Base-by-base conservation (phyloP, 2,888 invertebrate species). In the Aspidapion aeneum region DNA sequence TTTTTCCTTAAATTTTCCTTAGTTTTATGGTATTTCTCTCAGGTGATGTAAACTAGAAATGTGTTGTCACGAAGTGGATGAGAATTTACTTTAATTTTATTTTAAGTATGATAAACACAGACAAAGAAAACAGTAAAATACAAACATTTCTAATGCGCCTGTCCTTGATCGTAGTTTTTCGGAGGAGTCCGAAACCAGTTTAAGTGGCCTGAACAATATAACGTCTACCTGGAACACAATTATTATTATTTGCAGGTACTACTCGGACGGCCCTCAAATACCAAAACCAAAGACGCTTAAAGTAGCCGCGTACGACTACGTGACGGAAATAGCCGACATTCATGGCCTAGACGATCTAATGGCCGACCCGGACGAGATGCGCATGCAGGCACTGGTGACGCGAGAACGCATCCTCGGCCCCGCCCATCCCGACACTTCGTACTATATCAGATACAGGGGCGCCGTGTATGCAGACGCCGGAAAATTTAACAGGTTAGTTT, bases 371-470 rank as follows among this genome's bases (percentile, higher is more conserved):
- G 98, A 98, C 77, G 94, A 92, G 70, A 95, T 98, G 93, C 84
- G 96, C 73, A 97, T 98, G 96, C 98, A 94, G 77, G 93, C 92
- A 0, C 80, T 98, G 60, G 89, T 97, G 65, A 94, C 97, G 66
- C 84, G 97, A 62, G 96, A 97, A 81, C 84, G 97, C 73, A 96
- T 97, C 72, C 82, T 97, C 66, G 84, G 88, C 1, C 96, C 96
- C 1, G 95, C 94, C 7, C 97, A 98, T 86, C 96, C 97, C 0
- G 96, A 97, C 81, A 97, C 97, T 55, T 94, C 94, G 74, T 97
- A 97, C 82, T 97, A 96, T 81, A 96, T 98, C 71, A 87, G 97
- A 18, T 96, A 94, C 81, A 65, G 75, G 56, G 73, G 73, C 16
- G 80, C 78, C 1, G 78, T 96, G 68, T 97, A 96, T 82, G 97